Evolutionary conservation across 1,140 invertebrate species (phyloP).

Genomic region (Pseudobourletiella spinata): DNA sequence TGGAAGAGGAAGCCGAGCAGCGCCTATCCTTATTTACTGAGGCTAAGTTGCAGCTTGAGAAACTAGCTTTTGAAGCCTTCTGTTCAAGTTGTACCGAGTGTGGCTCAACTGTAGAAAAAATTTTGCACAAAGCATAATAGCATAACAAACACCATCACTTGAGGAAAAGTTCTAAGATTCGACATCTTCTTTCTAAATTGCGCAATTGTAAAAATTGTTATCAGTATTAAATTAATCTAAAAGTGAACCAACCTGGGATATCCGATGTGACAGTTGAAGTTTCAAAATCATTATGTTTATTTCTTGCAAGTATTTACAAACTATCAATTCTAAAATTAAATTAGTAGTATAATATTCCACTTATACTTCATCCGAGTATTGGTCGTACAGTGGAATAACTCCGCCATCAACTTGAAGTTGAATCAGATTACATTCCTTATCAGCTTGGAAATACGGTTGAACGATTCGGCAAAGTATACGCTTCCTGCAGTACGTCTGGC

Average conservation of each 20-base stretch:
- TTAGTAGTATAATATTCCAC: too few relatives aligned
- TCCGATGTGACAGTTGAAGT: not conserved
- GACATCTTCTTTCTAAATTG: too few relatives aligned
- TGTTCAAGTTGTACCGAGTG: too few relatives aligned
- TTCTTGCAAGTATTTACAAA: not conserved
- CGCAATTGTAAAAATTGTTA: too few relatives aligned
- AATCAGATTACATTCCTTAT: conserved; percentile 25
- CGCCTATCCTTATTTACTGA: too few relatives aligned
- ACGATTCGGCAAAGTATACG: conserved; percentile 29
- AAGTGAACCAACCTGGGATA: not conserved
- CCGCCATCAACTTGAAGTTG: conserved; percentile 27
- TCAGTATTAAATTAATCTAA: not conserved
- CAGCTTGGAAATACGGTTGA: conserved; percentile 17
- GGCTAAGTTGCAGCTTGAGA: too few relatives aligned
- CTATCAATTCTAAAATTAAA: not conserved
- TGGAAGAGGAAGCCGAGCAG: too few relatives aligned
- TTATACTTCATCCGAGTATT: not conserved
- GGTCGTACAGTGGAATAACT: conserved; percentile 15
- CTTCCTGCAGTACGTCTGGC: conserved; percentile 26
- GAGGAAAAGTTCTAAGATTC: too few relatives aligned
- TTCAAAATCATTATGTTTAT: not conserved
- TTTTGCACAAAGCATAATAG: too few relatives aligned
- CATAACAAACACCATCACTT: too few relatives aligned
- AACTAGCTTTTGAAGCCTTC: too few relatives aligned
- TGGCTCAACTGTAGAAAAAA: too few relatives aligned